phyloP scores from a whole-genome alignment of 2,113 vertebrate genomes.

The Ivindomyrus marchei region DNA sequence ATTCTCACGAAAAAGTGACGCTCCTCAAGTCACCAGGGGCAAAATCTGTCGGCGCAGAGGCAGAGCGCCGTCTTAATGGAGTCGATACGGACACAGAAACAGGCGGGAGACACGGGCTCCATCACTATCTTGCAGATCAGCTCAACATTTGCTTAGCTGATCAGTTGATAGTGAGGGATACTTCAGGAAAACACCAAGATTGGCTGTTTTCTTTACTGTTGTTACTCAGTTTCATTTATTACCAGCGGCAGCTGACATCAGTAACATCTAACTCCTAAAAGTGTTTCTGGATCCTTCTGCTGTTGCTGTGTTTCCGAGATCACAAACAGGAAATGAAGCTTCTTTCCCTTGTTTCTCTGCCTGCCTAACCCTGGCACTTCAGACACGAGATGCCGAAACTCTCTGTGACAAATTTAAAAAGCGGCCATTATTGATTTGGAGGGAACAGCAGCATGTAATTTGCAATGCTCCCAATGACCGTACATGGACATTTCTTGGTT shows the following conservation, averaged over 20 bases:
- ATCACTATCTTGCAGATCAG: background rate
- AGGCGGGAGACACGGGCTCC: background rate
- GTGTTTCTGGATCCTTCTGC: background rate
- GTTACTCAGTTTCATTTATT: background rate
- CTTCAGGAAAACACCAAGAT: background rate
- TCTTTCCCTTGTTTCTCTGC: background rate
- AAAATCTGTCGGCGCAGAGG: background rate
- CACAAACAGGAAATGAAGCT: background rate
- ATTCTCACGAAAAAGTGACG: constrained; percentile 15
- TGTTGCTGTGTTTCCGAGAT: background rate
- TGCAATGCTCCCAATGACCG: background rate
- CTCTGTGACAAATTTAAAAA: background rate
- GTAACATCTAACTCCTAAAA: background rate
- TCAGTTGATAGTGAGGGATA: background rate
- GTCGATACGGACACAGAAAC: background rate
- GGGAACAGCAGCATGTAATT: background rate
- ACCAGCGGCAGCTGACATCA: background rate
- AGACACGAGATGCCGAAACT: background rate
- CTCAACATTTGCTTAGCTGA: background rate
- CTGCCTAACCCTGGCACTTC: background rate
- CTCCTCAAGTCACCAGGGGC: constrained; percentile 13
- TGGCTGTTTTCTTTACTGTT: background rate
- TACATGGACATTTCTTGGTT: background rate
- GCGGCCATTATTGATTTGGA: background rate
- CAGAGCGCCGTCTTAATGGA: background rate